These are phyloP conservation scores for Eclectus roratus DNA, from an alignment of 2,113 vertebrate species.

Conservation along the genomic window DNA sequence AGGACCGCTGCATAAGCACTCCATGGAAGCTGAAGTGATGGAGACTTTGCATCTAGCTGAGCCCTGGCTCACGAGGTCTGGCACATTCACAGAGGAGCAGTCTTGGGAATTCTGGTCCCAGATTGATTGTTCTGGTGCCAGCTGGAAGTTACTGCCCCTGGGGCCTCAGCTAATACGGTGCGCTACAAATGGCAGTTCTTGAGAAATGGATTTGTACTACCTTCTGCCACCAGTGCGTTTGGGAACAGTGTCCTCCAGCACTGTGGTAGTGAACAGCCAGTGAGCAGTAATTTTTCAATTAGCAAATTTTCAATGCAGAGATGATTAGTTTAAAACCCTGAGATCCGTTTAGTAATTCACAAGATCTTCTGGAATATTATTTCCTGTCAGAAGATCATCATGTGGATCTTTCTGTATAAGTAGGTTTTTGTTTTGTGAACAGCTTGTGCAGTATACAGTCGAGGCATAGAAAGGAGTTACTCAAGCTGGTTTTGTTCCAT, in stretches of 20 bases:
- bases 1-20: not conserved
- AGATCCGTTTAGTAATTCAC: not conserved
- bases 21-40: not conserved
- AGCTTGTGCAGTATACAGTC: not conserved
- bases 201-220: not conserved
- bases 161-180: accelerated
- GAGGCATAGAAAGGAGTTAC: not conserved
- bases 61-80: not conserved
- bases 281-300: not conserved
- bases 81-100: accelerated
- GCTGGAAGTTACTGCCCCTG: not conserved
- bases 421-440: not conserved
- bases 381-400: not conserved
- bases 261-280: not conserved
- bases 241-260: not conserved
- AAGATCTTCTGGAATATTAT: not conserved
- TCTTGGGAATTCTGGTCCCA: not conserved
- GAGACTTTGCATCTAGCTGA: not conserved
- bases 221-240: not conserved
- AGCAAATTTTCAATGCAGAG: not conserved
- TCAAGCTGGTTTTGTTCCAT: not conserved
- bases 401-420: not conserved
- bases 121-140: not conserved
- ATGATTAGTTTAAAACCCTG: not conserved
- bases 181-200: not conserved